A percentile compares a stretch with the other conserved stretches of the same genome.
phyloP scores from a whole-genome alignment of 2,113 vertebrate genomes.

The Eublepharis macularius region DNA sequence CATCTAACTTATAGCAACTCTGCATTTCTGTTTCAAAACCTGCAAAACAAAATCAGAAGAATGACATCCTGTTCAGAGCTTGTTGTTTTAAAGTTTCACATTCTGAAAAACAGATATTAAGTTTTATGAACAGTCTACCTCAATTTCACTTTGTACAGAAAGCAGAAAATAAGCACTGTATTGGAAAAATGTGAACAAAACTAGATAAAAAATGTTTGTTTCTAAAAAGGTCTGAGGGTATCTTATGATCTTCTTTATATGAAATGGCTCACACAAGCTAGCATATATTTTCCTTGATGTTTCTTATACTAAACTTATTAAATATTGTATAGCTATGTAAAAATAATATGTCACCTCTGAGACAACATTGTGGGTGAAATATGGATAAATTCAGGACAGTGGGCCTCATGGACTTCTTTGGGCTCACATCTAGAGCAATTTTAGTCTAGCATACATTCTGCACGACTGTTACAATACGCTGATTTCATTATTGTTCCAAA shows the following conservation, averaged over 20 bases:
- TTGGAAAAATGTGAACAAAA: not conserved
- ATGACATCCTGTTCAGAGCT: not conserved
- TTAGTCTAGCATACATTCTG: slow-evolving; percentile 29
- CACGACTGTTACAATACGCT: not conserved
- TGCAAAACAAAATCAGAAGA: not conserved
- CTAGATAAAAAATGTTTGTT: too few relatives aligned
- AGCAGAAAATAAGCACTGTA: not conserved
- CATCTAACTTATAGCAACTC: not conserved
- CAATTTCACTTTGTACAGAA: not conserved
- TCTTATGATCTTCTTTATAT: too few relatives aligned
- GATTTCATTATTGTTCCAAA: slow-evolving; percentile 21
- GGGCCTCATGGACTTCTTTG: slow-evolving; percentile 2
- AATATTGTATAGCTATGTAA: not conserved
- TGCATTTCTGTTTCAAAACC: not conserved
- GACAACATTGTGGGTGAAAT: not conserved
- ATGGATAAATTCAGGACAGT: not conserved
- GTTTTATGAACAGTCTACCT: not conserved
- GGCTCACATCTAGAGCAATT: slow-evolving; percentile 12
- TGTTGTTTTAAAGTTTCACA: not conserved
- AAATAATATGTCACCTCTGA: not conserved
- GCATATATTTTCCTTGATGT: too few relatives aligned
- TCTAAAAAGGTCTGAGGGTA: too few relatives aligned
- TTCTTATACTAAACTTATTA: too few relatives aligned
- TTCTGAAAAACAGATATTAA: not conserved
- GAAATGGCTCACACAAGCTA: too few relatives aligned